Conservation (phyloP, 1,140 invertebrate genomes). For the Diplogasteroides magnus region DNA sequence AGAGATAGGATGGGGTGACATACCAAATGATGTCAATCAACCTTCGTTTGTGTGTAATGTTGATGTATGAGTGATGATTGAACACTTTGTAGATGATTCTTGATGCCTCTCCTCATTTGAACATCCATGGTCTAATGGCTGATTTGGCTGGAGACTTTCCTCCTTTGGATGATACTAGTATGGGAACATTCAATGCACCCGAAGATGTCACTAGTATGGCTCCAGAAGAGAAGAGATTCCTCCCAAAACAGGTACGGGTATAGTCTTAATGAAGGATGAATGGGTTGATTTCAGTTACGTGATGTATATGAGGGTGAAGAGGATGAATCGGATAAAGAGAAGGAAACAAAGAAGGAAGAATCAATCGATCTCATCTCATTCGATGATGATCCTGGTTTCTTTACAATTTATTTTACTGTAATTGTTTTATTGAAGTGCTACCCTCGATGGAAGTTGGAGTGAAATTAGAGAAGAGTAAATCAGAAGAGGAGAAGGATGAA, state of each 20-base stretch:
- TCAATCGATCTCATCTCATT: conserved; percentile 19
- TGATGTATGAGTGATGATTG: background rate
- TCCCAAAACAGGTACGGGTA: background rate
- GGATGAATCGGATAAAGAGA: conserved; percentile 7
- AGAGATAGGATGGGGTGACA: conserved; percentile 12
- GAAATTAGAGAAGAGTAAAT: background rate
- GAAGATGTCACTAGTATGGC: background rate
- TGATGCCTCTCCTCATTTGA: conserved; percentile 6
- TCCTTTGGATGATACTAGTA: background rate
- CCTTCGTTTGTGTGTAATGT: background rate
- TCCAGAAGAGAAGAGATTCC: background rate
- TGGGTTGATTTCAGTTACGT: background rate
- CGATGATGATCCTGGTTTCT: conserved; percentile 3
- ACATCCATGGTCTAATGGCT: conserved; percentile 14
- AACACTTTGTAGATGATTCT: background rate
- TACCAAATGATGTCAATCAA: background rate
- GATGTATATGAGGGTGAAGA: background rate
- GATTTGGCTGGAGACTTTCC: conserved; percentile 9
- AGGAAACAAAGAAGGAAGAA: conserved; percentile 14
- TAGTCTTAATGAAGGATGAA: background rate
- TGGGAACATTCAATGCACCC: background rate
- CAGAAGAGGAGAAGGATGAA: background rate
- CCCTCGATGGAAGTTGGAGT: background rate
- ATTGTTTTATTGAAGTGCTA: background rate
- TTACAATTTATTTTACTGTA: background rate